These are phyloP conservation scores for Turritopsis rubra DNA, from an alignment of 30 jellyfish, hydroid and myxozoan species.

Conservation along the genomic window DNA sequence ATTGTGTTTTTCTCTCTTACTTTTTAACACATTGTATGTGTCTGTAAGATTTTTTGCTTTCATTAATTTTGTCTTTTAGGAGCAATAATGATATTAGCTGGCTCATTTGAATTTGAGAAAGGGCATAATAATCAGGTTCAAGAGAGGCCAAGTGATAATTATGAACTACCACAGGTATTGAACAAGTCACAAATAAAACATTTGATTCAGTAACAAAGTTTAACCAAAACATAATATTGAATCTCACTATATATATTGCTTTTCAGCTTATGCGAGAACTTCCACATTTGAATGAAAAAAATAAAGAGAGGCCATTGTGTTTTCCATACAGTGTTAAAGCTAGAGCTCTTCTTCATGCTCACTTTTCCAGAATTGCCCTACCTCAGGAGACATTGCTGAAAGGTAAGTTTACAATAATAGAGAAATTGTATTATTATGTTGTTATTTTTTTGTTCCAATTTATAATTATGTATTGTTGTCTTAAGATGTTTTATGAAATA, in stretches of 20 bases:
- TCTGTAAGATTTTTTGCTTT: not conserved
- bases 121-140: slow-evolving; percentile 85
- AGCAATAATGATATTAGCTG: slow-evolving; percentile 73
- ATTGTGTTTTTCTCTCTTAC: not conserved
- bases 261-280: slow-evolving; percentile 70
- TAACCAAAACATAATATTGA: too few species aligned
- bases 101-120: slow-evolving; percentile 83
- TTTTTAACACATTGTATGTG: not conserved
- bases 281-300: slow-evolving; percentile 88
- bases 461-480: not conserved
- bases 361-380: slow-evolving; percentile 71
- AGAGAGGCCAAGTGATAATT: slow-evolving; percentile 95
- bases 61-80: slow-evolving; percentile 26
- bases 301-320: slow-evolving; percentile 79
- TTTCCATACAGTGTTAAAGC: slow-evolving; percentile 93
- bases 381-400: slow-evolving; percentile 66
- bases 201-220: too few species aligned
- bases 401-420: slow-evolving; percentile 48
- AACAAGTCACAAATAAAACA: too few species aligned
- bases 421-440: not conserved
- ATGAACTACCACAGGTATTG: slow-evolving; percentile 66
- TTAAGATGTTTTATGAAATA: not conserved
- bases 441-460: not conserved
- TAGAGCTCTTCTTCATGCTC: slow-evolving; percentile 82
- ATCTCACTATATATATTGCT: not conserved